phyloP scores from a whole-genome alignment of 2,113 vertebrate genomes.

The Etia nguti region DNA sequence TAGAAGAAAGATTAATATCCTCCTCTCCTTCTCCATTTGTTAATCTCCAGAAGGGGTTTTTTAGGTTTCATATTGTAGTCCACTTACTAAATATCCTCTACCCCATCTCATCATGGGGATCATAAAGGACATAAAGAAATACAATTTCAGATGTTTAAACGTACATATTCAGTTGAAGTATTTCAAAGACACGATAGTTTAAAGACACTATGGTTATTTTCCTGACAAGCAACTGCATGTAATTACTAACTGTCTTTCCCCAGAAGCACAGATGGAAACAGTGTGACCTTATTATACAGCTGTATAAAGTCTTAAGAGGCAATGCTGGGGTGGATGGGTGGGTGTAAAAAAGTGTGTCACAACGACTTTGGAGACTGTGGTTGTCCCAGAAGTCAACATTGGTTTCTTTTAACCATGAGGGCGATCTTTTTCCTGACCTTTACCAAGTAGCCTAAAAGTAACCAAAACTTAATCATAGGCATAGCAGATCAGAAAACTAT shows the following conservation, averaged over 20 bases:
- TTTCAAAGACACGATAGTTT: not conserved
- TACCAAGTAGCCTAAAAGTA: not conserved
- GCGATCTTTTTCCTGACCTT: not conserved
- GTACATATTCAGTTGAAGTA: not conserved
- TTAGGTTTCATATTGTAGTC: not conserved
- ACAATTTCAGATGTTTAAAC: not conserved
- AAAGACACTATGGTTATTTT: not conserved
- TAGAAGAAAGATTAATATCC: not conserved
- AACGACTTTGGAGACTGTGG: not conserved
- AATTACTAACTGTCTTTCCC: not conserved
- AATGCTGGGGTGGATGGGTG: not conserved
- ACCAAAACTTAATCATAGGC: not conserved
- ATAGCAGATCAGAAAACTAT: not conserved
- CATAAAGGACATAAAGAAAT: not conserved
- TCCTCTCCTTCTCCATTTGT: not conserved
- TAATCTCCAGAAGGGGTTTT: not conserved
- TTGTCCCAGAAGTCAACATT: not conserved
- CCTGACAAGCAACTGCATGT: not conserved
- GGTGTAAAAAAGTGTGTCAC: not conserved
- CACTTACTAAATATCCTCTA: not conserved
- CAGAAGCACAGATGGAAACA: not conserved
- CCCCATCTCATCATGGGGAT: not conserved
- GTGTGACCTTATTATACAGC: not conserved
- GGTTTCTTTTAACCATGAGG: conserved; percentile 16
- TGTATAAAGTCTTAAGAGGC: not conserved